Evolutionary conservation across 2,113 vertebrate species (phyloP).

Genomic region (Saimiri boliviensis): DNA sequence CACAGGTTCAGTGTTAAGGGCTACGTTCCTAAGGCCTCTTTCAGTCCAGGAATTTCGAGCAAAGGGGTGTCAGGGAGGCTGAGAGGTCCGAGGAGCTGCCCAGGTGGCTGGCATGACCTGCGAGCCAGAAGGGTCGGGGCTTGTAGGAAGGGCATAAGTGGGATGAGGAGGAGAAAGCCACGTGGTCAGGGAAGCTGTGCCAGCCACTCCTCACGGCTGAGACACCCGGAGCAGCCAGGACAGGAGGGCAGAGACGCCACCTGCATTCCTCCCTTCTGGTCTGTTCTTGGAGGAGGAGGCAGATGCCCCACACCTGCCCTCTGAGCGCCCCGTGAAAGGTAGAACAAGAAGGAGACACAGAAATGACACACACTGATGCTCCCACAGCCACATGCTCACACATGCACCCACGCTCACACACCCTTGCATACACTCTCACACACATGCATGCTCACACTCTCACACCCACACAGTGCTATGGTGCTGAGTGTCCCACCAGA

Average conservation of each 20-base stretch:
- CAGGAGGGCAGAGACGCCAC: accelerated
- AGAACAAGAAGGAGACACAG: not conserved
- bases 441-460: accelerated
- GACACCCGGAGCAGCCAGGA: not conserved
- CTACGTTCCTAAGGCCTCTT: not conserved
- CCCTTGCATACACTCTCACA: accelerated
- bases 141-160: not conserved
- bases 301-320: not conserved
- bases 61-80: not conserved
- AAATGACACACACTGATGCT: not conserved
- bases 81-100: not conserved
- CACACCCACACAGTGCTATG: not conserved
- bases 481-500: not conserved
- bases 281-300: not conserved
- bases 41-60: not conserved
- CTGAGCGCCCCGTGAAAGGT: not conserved
- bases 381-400: not conserved
- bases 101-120: not conserved
- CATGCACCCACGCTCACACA: not conserved
- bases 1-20: not conserved
- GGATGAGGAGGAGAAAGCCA: no score
- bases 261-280: accelerated
- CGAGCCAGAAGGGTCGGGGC: not conserved
- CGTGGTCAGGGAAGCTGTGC: accelerated
- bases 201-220: accelerated